Evolutionary conservation across 2,113 vertebrate genomes (phyloP).

Genomic region (Nematolebias whitei): DNA sequence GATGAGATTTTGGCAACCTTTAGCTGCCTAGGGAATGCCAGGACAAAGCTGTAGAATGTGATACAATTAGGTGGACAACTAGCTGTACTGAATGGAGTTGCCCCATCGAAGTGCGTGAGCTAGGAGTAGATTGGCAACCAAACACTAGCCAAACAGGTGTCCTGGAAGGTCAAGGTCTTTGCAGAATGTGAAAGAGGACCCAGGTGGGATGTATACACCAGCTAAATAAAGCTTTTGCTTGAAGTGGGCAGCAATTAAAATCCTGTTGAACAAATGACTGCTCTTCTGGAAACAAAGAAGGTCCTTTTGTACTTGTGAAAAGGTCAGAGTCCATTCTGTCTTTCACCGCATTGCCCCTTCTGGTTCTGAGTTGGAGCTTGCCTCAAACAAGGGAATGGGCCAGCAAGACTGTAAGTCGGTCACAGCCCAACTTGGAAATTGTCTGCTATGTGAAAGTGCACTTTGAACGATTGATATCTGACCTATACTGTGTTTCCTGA

Average conservation of each 20-base stretch:
- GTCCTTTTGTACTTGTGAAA: constrained; percentile 66
- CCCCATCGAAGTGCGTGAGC: constrained; percentile 81
- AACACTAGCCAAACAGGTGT: constrained; percentile 73
- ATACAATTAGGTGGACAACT: constrained; percentile 94
- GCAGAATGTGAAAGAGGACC: constrained; percentile 48
- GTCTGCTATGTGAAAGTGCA: constrained; percentile 46
- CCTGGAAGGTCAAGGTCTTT: constrained; percentile 54
- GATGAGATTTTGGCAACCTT: constrained; percentile 94
- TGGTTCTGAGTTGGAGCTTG: constrained; percentile 28
- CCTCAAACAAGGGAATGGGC: constrained; percentile 24
- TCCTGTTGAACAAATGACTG: constrained; percentile 63
- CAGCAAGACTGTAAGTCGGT: constrained; percentile 31
- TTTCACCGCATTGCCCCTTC: constrained; percentile 49
- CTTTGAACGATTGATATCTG: constrained; percentile 49
- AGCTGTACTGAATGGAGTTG: constrained; percentile 80
- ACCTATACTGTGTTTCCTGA: constrained; percentile 73
- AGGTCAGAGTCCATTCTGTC: constrained; percentile 59
- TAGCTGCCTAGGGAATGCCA: constrained; percentile 81
- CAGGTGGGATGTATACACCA: constrained; percentile 68
- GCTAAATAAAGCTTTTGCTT: constrained; percentile 45
- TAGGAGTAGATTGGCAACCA: constrained; percentile 84
- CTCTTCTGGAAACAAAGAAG: constrained; percentile 58
- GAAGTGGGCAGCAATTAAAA: constrained; percentile 66
- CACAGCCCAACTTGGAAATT: constrained; percentile 49
- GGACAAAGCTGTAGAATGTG: constrained; percentile 92